Evolutionary conservation across 1,140 invertebrate genomes (phyloP).

Genomic region (Zaprionus ghesquierei): DNA sequence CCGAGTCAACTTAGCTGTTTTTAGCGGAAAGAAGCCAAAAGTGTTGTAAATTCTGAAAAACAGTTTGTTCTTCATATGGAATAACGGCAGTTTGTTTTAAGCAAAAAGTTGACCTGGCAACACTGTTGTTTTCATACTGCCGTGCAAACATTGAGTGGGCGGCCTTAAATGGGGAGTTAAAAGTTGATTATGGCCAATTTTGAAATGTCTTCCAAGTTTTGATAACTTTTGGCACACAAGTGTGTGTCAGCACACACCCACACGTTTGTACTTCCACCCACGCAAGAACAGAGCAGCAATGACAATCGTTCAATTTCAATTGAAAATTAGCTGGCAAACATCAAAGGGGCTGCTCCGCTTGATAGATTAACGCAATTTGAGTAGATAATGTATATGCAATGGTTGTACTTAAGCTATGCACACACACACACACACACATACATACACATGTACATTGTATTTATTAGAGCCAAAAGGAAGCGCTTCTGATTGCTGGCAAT

Average conservation of each 20-base stretch:
- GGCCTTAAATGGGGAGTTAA: background rate
- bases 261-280: background rate
- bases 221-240: constrained; percentile 5
- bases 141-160: background rate
- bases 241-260: background rate
- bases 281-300: constrained; percentile 2
- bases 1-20: too few relatives aligned
- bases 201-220: constrained; percentile 10
- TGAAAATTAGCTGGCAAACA: constrained; percentile 60
- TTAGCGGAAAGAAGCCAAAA: too few relatives aligned
- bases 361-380: constrained; percentile 64
- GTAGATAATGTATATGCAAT: constrained; percentile 37
- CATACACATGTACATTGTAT: too few relatives aligned
- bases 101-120: too few relatives aligned
- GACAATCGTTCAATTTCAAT: constrained; percentile 51
- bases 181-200: constrained; percentile 4
- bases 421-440: background rate
- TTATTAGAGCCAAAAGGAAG: constrained; percentile 36
- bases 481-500: constrained; percentile 70
- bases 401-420: background rate
- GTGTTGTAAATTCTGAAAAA: too few relatives aligned
- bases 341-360: constrained; percentile 45
- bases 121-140: too few relatives aligned
- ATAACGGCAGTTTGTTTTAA: too few relatives aligned
- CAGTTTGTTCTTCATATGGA: too few relatives aligned